Percentiles rank a stretch among this genome's conserved stretches.
These are phyloP conservation scores for Pocillopora verrucosa DNA, from an alignment of 64 coral and sea anemone genomes.

Conservation along the genomic window DNA sequence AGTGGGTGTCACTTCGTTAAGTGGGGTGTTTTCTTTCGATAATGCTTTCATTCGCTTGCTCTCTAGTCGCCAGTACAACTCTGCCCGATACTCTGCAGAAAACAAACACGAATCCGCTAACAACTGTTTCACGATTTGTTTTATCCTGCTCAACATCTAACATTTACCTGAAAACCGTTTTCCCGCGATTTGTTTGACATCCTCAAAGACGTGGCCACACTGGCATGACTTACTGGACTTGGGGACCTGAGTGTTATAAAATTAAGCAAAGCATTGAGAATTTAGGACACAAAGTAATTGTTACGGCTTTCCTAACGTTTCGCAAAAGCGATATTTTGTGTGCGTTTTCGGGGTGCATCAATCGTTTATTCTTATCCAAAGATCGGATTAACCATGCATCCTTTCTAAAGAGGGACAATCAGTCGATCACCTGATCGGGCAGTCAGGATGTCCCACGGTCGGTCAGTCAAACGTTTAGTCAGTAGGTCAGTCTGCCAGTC, in stretches of 20 bases:
- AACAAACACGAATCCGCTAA: neutral
- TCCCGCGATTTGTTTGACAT: conserved; percentile 35
- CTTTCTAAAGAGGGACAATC: no score
- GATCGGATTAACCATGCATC: no score
- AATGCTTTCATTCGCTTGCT: conserved; percentile 37
- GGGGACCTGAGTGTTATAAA: neutral
- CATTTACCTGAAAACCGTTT: conserved; percentile 41
- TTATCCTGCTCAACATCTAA: neutral
- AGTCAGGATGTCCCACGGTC: no score
- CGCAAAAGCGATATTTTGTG: neutral
- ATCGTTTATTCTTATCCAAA: neutral
- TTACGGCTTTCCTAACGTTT: neutral
- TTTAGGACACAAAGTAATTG: neutral
- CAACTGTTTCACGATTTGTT: neutral
- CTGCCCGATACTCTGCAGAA: conserved; percentile 25
- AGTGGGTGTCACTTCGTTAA: neutral
- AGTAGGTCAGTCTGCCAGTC: no score
- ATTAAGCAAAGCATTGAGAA: neutral
- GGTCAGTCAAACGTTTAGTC: no score
- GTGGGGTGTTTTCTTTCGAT: conserved; percentile 28
- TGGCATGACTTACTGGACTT: conserved; percentile 33
- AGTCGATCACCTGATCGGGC: no score
- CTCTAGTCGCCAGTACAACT: conserved; percentile 39
- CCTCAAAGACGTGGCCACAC: conserved; percentile 40
- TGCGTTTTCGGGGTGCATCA: neutral